Conservation (phyloP, 2,113 vertebrate genomes). For the Myotis davidii region DNA sequence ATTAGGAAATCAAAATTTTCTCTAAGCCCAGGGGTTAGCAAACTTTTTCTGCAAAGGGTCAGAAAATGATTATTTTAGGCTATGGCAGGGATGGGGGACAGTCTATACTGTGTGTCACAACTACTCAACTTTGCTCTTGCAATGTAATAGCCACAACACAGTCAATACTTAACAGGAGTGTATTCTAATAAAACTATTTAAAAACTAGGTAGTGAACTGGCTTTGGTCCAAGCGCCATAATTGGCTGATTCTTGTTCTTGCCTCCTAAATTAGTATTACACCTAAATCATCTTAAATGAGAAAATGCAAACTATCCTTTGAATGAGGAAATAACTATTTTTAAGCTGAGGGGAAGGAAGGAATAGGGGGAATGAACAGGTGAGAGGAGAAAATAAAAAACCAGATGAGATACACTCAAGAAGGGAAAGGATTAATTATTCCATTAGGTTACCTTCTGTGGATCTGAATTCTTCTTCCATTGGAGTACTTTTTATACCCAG, state of each 20-base stretch:
- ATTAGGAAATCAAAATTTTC: not conserved
- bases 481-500: slow-evolving; percentile 57
- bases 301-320: slow-evolving; percentile 19
- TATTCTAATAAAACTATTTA: not conserved
- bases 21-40: not conserved
- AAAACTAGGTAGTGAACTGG: not conserved
- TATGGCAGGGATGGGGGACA: not conserved
- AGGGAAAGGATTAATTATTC: not conserved
- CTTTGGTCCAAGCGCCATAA: not conserved
- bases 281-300: not conserved
- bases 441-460: slow-evolving; percentile 75
- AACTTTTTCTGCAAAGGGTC: not conserved
- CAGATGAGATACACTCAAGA: not conserved
- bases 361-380: not conserved
- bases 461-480: slow-evolving; percentile 66
- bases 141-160: not conserved
- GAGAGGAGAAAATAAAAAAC: not conserved
- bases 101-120: not conserved
- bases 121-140: not conserved
- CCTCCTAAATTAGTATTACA: not conserved
- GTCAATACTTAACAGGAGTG: not conserved
- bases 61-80: not conserved
- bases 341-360: not conserved
- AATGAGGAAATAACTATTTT: not conserved
- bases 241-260: not conserved